Evolutionary conservation across 2,797 vertebrate genomes (phyloP).

Genomic region (Carapus acus): DNA sequence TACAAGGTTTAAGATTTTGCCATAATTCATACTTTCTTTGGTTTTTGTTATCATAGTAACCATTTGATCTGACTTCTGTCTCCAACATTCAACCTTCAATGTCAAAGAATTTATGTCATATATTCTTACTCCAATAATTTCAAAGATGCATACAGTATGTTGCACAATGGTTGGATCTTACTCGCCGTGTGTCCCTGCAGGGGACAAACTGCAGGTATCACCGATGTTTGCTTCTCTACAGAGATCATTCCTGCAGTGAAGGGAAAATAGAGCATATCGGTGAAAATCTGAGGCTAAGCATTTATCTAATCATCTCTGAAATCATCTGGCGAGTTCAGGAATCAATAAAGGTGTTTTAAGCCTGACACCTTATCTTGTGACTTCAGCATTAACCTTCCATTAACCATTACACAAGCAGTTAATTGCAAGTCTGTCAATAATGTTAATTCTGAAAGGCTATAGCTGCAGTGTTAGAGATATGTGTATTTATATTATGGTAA

Average conservation of each 20-base stretch:
- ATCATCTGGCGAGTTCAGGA: constrained; percentile 73
- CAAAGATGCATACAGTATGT: no score
- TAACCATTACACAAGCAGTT: constrained; percentile 92
- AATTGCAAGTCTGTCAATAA: constrained; percentile 96
- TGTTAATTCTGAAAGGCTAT: constrained; percentile 84
- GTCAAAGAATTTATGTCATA: no score
- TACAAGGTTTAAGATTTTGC: no score
- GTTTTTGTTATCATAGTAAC: no score
- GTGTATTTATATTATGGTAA: constrained; percentile 93
- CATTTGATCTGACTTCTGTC: no score
- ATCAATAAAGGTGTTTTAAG: constrained; percentile 98
- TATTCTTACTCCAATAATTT: no score
- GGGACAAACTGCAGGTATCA: no score
- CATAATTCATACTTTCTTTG: no score
- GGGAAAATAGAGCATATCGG: constrained; percentile 71
- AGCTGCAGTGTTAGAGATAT: constrained; percentile 82
- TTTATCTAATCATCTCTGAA: constrained; percentile 82
- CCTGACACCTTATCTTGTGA: constrained; percentile 88
- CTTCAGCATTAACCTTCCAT: constrained; percentile 98
- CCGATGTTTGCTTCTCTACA: no score
- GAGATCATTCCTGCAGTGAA: constrained; percentile 57
- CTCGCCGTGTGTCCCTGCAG: no score
- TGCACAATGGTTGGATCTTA: no score
- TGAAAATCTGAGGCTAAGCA: constrained; percentile 69
- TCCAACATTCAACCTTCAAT: no score